These are phyloP conservation scores for Drosophila baimaii DNA, from an alignment of 1,140 invertebrate species.

Conservation along the genomic window DNA sequence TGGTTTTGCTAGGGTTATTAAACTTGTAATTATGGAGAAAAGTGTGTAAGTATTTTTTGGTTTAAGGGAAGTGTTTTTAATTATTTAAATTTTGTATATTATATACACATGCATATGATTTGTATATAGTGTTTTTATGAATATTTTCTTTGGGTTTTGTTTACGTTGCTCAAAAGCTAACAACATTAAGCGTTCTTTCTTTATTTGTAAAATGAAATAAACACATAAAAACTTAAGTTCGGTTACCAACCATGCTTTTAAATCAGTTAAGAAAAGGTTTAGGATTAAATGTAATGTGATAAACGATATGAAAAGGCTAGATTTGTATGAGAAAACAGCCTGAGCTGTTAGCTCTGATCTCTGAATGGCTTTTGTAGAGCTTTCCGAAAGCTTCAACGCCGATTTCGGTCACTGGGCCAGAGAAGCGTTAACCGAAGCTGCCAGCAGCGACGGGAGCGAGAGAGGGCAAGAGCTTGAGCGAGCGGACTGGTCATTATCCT, in stretches of 20 bases:
- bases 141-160: background rate
- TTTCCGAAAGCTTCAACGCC: conserved; percentile 37
- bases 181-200: too few species aligned
- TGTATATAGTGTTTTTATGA: too few species aligned
- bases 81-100: too few species aligned
- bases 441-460: background rate
- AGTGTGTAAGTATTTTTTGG: background rate
- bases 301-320: background rate
- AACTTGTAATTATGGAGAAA: background rate
- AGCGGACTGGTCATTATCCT: conserved; percentile 54
- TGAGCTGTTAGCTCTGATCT: conserved; percentile 5
- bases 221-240: too few species aligned
- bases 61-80: background rate
- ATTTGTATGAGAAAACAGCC: conserved; percentile 3
- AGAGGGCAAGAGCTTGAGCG: conserved; percentile 4
- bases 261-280: too few species aligned
- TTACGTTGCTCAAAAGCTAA: background rate
- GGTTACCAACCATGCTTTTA: too few species aligned
- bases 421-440: conserved; percentile 9
- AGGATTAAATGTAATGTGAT: background rate
- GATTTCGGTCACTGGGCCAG: conserved; percentile 69
- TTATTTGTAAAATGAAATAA: too few species aligned
- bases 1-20: background rate
- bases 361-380: conserved; percentile 30
- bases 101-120: too few species aligned